Evolutionary conservation across 2,888 invertebrate species (phyloP), one percentile per base, ranked within the genome.

Genomic region (Melipona bicolor): DNA sequence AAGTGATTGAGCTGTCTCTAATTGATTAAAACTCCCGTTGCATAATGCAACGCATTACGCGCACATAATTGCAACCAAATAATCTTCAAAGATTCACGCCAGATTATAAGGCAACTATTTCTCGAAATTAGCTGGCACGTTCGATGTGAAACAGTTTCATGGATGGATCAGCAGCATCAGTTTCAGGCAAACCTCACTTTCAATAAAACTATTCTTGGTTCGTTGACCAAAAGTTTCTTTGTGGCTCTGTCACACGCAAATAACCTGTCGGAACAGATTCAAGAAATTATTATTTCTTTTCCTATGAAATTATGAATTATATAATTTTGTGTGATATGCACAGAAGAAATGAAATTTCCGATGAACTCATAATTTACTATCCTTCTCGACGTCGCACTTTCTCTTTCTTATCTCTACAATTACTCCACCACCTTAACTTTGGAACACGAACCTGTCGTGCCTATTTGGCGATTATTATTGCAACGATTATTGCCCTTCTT

Each of bases 1-100:
- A 17, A 82, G 70, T 52, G 69, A 70, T 70, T 79, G 64, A 75
- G 21, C 24, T 6, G 59, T 52, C 69, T 82, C 56, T 52, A 72
- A 81, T 83, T 81, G 76, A 84, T 82, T 82, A 84, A 78, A 74
- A 59, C 64, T 73, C 65, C 70, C 65, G 69, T 69, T 81, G 82
- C 77, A 64, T 83, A 81, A 81, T 81, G 77, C 77, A 81, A 65
- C 69, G 62, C 56, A 59, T 19, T 13, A 32, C 77, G 65, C 83
- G 71, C 83, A 68, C 67, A 56, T 67, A 62, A 54, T 50, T 56
- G 83, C 68, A 81, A 56, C 76, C n/a, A n/a, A 24, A 52, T 52
- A 52, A 64, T 83, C 68, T 50, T 76, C 21, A 4, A 32, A 21
- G 79, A 13, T 32, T 32, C 43, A 32, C 27, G 3, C 61, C 15